Base-by-base conservation (phyloP, 2,888 invertebrate genomes). In the Zelleria hepariella region DNA sequence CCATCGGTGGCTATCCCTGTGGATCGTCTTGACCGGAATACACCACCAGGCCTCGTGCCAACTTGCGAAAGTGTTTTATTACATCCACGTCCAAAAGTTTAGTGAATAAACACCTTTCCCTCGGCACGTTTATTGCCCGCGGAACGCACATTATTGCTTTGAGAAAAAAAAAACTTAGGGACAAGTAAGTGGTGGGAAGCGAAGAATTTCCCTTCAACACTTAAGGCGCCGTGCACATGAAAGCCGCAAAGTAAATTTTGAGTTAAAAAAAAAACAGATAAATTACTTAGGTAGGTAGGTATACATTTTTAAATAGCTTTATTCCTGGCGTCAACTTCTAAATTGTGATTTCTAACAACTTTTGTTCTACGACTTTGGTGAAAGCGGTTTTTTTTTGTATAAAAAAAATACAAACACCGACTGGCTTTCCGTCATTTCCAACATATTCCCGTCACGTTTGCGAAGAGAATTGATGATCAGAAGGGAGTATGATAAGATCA, bases 11-110 rank as follows among this genome's bases (percentile, higher is more conserved):
- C 5, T 7, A 7, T 18, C 18, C 20, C 49, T n/a, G 64, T 66
- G 71, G 72, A 76, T 77, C 75, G 75, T 80, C 76, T 72, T 72
- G 73, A 76, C 72, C 72, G 71, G 78, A 79, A 20, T 27, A 32
- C 20, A 15, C 6, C 7, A 42, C 20, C 8, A 27, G 27, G 78
- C 73, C 75, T 71, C n/a, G n/a, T n/a, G n/a, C n/a, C n/a, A n/a
- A n/a, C n/a, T 65, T 70, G 70, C 73, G 68, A 70, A 75, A 74
- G 74, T 80, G 75, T 78, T 80, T 78, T 80, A 81, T 79, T 77
- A 69, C 73, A 64, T 67, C 68, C 71, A 71, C 71, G 68, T 72
- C 70, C 61, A 64, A 72, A 74, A 76, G 64, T 75, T 75, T 67
- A 70, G 69, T 68, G 68, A 23, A 26, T 48, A 58, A 58, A 58